Evolutionary conservation across 2,113 vertebrate genomes (phyloP).

Genomic region (Sphaerodactylus townsendi): DNA sequence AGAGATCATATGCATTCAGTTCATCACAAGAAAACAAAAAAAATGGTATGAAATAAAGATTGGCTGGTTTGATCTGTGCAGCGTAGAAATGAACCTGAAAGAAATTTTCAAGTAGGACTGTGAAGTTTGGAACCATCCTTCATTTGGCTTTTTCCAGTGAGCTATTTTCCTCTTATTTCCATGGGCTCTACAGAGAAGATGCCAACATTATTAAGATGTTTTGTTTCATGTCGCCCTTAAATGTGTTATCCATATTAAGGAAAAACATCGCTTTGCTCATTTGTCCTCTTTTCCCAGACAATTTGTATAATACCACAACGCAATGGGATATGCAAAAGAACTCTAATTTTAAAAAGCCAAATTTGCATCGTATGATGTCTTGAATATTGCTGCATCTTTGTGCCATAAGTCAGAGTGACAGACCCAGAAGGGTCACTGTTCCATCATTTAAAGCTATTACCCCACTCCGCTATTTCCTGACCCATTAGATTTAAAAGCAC

Average conservation of each 20-base stretch:
- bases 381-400: background rate
- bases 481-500: constrained; percentile 63
- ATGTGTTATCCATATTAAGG: constrained; percentile 32
- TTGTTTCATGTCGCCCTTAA: constrained; percentile 44
- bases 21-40: too few species aligned
- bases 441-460: constrained; percentile 35
- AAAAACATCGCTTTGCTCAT: background rate
- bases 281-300: constrained; percentile 38
- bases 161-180: constrained; percentile 23
- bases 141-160: constrained; percentile 23
- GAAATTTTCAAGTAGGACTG: too few species aligned
- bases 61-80: too few species aligned
- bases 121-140: too few species aligned
- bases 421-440: constrained; percentile 37
- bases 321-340: background rate
- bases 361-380: background rate
- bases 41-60: too few species aligned
- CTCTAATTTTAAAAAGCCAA: background rate
- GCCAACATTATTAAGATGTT: constrained; percentile 41
- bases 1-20: too few species aligned
- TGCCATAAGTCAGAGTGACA: background rate
- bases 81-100: too few species aligned
- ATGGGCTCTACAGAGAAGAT: constrained; percentile 29
- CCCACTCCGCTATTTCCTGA: constrained; percentile 39
- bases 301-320: background rate